Base-by-base conservation (phyloP, 2,113 vertebrate genomes). In the Nanger granti region DNA sequence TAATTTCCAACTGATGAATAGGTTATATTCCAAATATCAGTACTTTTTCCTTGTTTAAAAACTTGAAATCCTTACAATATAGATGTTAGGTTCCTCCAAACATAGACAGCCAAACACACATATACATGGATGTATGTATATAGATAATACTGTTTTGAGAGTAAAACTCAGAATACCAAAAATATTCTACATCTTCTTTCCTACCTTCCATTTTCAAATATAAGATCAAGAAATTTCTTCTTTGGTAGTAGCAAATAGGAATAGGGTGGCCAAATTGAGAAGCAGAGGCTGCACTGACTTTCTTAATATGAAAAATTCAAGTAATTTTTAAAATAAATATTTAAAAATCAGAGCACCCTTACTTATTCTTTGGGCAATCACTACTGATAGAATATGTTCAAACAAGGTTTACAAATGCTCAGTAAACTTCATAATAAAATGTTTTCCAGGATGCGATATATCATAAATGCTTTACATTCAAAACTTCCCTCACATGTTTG, bases 241-340 rank as follows among this genome's bases (percentile, higher is more conserved):
- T 91, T 62, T 88, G 64, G 47, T 64, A 88, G 73, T 9, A 91
- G 47, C 11, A 88, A 94, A 91, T 17, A 93, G 22, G 73, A 26
- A 87, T 3, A 73, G 24, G 47, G 47, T 83, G 37, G 47, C 29
- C 37, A 95, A 95, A 91, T 1, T 55, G 54, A 91, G 37, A 73
- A 92, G 47, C 20, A 76, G 64, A 54, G 62, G 22, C 17, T 69
- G 66, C n/a, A 79, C 2, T 87, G 31, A 59, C 73, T 83, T 93
- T 89, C n/a, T 92, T 96, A 94, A 97, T 84, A 29, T 88, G 54
- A 88, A 95, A 83, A 94, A 88, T 64, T 94, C 49, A 83, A 93
- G 60, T 84, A 94, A 83, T 47, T 62, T 89, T 79, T 29, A 89
- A 94, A 88, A 17, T 29, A 9, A 93, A 66, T 94, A 49, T 92